Conservation (phyloP, 2,888 invertebrate species). For the Andrena bucephala region DNA sequence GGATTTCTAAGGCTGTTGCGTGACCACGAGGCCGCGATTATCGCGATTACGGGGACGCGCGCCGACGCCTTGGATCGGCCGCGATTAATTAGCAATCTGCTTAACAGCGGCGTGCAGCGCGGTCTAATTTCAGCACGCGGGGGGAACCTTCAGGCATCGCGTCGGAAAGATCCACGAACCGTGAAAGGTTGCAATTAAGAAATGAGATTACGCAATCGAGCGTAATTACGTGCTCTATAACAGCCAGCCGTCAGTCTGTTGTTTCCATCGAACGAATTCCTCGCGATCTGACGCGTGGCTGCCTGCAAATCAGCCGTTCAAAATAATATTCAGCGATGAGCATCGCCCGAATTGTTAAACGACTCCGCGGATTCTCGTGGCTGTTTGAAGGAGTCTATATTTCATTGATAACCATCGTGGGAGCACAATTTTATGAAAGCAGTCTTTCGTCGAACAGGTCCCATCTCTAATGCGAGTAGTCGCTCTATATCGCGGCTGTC, state of each 20-base stretch:
- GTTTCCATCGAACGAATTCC: slow-evolving; percentile 8
- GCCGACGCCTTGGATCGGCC: slow-evolving; percentile 21
- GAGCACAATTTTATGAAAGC: no score
- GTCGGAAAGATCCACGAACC: slow-evolving; percentile 20
- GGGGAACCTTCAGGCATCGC: not conserved
- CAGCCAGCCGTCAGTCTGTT: not conserved
- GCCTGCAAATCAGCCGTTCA: not conserved
- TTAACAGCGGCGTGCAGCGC: slow-evolving; percentile 26
- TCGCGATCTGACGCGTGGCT: not conserved
- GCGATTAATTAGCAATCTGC: slow-evolving; percentile 65
- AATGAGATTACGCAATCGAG: slow-evolving; percentile 22
- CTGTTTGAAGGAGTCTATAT: no score
- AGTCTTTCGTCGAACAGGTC: no score
- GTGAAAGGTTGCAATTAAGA: slow-evolving; percentile 50
- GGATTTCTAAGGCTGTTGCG: slow-evolving; percentile 66
- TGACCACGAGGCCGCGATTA: slow-evolving; percentile 68
- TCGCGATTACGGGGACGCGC: slow-evolving; percentile 63
- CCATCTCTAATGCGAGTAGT: no score
- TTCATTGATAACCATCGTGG: no score
- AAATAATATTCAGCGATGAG: not conserved
- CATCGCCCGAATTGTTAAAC: not conserved
- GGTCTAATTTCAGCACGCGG: slow-evolving; percentile 32
- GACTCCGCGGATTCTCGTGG: no score
- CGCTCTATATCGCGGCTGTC: no score
- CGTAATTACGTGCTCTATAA: slow-evolving; percentile 16